Conservation (phyloP, 2,113 vertebrate genomes). For the Clarias batrachus region DNA sequence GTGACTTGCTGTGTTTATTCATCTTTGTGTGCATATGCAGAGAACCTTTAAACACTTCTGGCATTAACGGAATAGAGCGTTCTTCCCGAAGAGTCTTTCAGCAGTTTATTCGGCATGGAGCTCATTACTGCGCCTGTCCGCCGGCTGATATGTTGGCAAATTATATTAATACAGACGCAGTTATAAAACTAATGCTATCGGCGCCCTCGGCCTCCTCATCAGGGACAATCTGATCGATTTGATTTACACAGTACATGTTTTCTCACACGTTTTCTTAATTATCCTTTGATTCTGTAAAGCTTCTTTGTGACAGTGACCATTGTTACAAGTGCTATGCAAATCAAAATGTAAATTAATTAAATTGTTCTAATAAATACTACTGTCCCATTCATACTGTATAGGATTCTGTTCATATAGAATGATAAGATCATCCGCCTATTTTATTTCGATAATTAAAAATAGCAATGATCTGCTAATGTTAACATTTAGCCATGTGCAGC, state of each 20-base stretch:
- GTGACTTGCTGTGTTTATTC: slow-evolving; percentile 4
- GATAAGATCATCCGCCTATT: background rate
- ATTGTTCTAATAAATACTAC: background rate
- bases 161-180: background rate
- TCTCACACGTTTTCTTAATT: too few species aligned
- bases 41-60: background rate
- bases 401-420: background rate
- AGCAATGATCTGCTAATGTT: background rate
- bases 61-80: background rate
- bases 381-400: background rate
- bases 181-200: background rate
- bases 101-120: background rate
- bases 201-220: too few species aligned
- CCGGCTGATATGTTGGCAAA: background rate
- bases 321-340: too few species aligned
- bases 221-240: too few species aligned
- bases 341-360: too few species aligned
- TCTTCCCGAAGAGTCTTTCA: background rate
- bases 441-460: background rate
- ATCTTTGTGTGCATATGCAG: slow-evolving; percentile 2
- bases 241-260: too few species aligned
- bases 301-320: too few species aligned
- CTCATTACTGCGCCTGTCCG: background rate
- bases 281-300: too few species aligned
- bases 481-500: background rate